Evolutionary conservation across 2,797 vertebrate species (phyloP).

Genomic region (Falco peregrinus): DNA sequence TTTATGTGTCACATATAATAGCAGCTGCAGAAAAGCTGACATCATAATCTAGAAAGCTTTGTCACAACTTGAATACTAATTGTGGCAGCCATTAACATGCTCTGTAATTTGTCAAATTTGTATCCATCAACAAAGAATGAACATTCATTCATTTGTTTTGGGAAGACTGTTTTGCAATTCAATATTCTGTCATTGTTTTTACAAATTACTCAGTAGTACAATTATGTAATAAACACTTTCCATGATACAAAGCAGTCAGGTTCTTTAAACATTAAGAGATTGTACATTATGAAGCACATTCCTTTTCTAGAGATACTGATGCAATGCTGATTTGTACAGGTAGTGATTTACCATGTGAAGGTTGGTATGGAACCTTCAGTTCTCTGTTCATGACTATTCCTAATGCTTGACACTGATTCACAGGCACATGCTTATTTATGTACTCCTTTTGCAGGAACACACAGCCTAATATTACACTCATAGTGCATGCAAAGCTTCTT

Average conservation of each 20-base stretch:
- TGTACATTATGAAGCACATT: neutral
- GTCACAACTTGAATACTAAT: neutral
- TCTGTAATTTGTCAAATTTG: neutral
- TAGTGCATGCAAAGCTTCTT: neutral
- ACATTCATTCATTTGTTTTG: neutral
- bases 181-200: neutral
- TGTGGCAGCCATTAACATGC: neutral
- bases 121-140: neutral
- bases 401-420: neutral
- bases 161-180: neutral
- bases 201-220: neutral
- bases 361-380: neutral
- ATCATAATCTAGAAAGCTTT: neutral
- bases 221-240: neutral
- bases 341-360: neutral
- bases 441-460: neutral
- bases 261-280: neutral
- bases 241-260: neutral
- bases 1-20: neutral
- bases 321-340: neutral
- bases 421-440: fast-evolving
- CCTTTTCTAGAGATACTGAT: neutral
- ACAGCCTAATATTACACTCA: neutral
- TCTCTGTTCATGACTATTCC: neutral
- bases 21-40: neutral